These are phyloP conservation scores for Catharus bicknelli DNA, from an alignment of 2,113 vertebrate genomes.

Conservation along the genomic window DNA sequence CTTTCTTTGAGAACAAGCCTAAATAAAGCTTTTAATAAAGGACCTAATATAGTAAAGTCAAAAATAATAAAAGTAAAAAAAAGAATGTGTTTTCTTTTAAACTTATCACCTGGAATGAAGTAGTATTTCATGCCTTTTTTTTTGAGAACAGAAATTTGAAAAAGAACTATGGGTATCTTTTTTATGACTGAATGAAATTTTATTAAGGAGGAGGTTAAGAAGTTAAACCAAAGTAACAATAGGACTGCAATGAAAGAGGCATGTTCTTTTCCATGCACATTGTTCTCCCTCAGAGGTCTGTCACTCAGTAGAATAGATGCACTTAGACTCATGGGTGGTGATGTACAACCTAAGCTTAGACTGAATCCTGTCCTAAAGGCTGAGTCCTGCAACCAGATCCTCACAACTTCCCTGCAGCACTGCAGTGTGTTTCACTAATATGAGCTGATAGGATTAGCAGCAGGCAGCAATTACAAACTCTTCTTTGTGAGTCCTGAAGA, in stretches of 20 bases:
- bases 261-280: conserved; percentile 68
- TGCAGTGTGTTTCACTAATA: conserved; percentile 49
- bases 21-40: rapidly evolving
- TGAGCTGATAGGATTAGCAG: conserved; percentile 71
- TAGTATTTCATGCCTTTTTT: background rate
- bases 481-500: conserved; percentile 49
- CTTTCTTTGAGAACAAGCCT: background rate
- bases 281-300: conserved; percentile 66
- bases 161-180: conserved; percentile 12
- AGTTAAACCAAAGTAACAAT: conserved; percentile 75
- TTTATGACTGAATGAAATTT: conserved; percentile 39
- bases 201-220: conserved; percentile 73
- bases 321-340: conserved; percentile 77
- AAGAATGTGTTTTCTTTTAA: background rate
- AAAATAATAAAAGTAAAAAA: background rate
- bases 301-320: conserved; percentile 72
- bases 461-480: conserved; percentile 73
- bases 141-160: background rate
- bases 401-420: conserved; percentile 57
- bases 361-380: conserved; percentile 68
- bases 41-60: background rate
- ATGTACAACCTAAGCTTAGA: conserved; percentile 67
- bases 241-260: conserved; percentile 53
- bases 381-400: conserved; percentile 63
- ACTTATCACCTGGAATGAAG: background rate